Percentiles rank a stretch among this genome's conserved stretches.
phyloP scores from a whole-genome alignment of 2,888 invertebrate species.

The Agrilus cyanescens region DNA sequence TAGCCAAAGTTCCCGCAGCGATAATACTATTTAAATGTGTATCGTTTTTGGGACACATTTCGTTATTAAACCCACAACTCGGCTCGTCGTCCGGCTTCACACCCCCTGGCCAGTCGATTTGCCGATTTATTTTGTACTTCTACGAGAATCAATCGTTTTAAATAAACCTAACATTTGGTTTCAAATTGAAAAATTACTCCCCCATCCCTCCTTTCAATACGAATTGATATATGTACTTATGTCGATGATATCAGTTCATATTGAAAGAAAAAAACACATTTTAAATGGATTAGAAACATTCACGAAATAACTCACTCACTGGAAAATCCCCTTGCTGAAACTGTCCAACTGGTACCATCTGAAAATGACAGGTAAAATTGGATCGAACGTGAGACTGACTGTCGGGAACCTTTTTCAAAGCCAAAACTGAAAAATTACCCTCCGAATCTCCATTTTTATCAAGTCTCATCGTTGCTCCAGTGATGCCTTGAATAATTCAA shows the following conservation, averaged over 20 bases:
- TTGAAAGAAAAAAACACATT: conserved; percentile 5
- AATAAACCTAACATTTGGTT: too few relatives aligned
- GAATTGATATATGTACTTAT: too few relatives aligned
- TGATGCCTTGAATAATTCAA: conserved; percentile 58
- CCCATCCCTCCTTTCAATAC: too few relatives aligned
- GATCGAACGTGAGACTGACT: conserved; percentile 26
- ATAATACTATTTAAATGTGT: conserved; percentile 70
- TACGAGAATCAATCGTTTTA: conserved; percentile 30
- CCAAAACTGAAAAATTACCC: conserved; percentile 91
- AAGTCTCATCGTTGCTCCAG: conserved; percentile 84
- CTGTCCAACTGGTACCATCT: conserved; percentile 76
- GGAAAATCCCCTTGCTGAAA: conserved; percentile 56
- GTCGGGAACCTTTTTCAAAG: conserved; percentile 43
- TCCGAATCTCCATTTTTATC: conserved; percentile 92
- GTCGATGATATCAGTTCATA: conserved; percentile 1
- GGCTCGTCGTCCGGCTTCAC: conserved; percentile 85
- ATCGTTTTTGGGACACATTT: conserved; percentile 73
- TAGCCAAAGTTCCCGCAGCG: conserved; percentile 68
- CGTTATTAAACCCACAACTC: conserved; percentile 84
- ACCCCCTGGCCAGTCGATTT: conserved; percentile 74
- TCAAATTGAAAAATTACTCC: too few relatives aligned
- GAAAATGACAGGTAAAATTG: conserved; percentile 58
- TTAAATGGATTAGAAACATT: conserved; percentile 4
- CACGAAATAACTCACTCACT: conserved; percentile 51
- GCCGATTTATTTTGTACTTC: conserved; percentile 64